These are phyloP conservation scores for Enteromius afrohamiltoni DNA, from an alignment of 2,797 vertebrate genomes.

Conservation along the genomic window DNA sequence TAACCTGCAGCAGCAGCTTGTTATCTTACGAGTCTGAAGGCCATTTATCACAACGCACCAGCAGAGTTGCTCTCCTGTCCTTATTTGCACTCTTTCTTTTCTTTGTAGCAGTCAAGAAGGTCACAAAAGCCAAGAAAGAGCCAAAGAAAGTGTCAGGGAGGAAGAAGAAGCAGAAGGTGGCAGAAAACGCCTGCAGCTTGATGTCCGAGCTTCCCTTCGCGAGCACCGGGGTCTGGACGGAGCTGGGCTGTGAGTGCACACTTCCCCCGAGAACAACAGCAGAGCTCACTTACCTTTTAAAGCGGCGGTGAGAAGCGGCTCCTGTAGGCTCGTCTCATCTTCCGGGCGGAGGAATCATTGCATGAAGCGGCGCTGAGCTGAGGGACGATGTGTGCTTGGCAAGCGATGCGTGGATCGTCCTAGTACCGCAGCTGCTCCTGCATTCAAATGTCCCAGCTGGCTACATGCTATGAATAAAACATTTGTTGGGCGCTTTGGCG, in stretches of 20 bases:
- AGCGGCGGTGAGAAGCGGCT: neutral
- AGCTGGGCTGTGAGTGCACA: constrained; percentile 81
- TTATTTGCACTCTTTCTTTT: constrained; percentile 10
- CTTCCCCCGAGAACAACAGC: neutral
- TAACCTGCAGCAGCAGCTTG: neutral
- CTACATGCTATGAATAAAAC: constrained; percentile 52
- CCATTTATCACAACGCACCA: neutral
- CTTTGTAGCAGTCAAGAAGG: constrained; percentile 60
- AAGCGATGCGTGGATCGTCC: constrained; percentile 53
- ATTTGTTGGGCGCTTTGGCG: constrained; percentile 36
- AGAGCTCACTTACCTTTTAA: constrained; percentile 14
- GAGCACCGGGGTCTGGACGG: constrained; percentile 78
- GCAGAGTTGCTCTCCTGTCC: neutral
- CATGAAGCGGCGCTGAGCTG: neutral
- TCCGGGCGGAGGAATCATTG: constrained; percentile 15
- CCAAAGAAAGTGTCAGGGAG: constrained; percentile 54
- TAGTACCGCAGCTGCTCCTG: constrained; percentile 60
- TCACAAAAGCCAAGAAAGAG: constrained; percentile 58
- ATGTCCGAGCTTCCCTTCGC: constrained; percentile 86
- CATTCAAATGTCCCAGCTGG: constrained; percentile 60
- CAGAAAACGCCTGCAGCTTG: constrained; percentile 56
- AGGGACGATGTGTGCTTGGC: constrained; percentile 35
- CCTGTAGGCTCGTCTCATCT: neutral
- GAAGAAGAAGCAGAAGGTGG: constrained; percentile 53
- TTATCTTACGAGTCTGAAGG: neutral